Base-by-base conservation (phyloP, 2,888 invertebrate species). In the Acronicta psi region DNA sequence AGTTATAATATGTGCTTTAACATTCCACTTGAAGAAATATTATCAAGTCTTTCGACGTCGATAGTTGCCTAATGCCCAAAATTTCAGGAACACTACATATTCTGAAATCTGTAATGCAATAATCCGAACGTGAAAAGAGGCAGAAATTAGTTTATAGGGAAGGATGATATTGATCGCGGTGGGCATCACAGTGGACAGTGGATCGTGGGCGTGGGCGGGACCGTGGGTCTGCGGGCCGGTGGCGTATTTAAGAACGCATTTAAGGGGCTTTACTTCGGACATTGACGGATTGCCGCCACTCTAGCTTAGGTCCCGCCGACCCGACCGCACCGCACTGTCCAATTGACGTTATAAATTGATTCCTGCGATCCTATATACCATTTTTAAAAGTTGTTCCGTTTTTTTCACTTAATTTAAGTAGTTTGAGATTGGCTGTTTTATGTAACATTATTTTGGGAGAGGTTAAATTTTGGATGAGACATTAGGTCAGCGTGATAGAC, bases 181-280 rank as follows among this genome's bases (percentile, higher is more conserved):
- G 70, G 76, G 79, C 80, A 80, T 75, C 80, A 69, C 68, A 85
- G 83, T 86, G 88, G 89, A 88, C 88, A 86, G 76, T 69, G 75
- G 77, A 59, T 59, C 59, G 69, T 69, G 60, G 74, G 68, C 61
- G 80, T 70, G 79, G 64, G 59, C 65, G 42, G 49, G 61, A 54
- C 63, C 71, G 41, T 58, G 52, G 54, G 73, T 54, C 47, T 45
- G 56, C 62, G 54, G 69, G 63, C 57, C 59, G 63, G 59, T 69
- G 76, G 73, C 86, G 86, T 85, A 87, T 89, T 89, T 89, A 88
- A 90, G 89, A 89, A 88, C 86, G 85, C 85, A 85, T 90, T 88
- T 87, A 86, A 86, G 87, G 84, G 89, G 89, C 87, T 91, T 91
- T 87, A 87, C 81, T 81, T 75, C 55, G 80, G 92, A 92, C 92